Evolutionary conservation across 2,113 vertebrate species (phyloP).

Genomic region (Crotalus horridus): DNA sequence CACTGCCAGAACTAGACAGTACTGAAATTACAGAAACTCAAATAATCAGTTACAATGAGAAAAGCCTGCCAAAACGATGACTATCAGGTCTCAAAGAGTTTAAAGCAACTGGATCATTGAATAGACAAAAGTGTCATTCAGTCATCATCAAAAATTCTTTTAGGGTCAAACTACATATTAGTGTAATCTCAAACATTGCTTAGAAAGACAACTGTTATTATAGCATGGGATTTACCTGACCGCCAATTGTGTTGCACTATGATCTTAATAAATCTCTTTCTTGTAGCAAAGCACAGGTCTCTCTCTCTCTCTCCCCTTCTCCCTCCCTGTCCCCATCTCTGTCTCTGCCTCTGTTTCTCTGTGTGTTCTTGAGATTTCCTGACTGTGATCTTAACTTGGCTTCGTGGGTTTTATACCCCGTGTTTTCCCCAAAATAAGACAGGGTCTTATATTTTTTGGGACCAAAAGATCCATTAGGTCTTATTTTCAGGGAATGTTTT

Average conservation of each 20-base stretch:
- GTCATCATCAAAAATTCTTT: not conserved
- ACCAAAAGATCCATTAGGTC: too few species aligned
- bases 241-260: not conserved
- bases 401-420: not conserved
- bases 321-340: too few species aligned
- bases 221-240: not conserved
- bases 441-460: too few species aligned
- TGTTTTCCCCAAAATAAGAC: too few species aligned
- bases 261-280: not conserved
- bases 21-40: not conserved
- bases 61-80: not conserved
- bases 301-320: not conserved
- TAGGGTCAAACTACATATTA: not conserved
- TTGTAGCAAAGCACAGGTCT: not conserved
- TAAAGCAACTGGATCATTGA: not conserved
- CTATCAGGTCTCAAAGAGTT: not conserved
- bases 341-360: too few species aligned
- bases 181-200: not conserved
- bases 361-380: too few species aligned
- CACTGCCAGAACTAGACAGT: not conserved
- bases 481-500: too few species aligned
- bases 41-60: not conserved
- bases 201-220: not conserved
- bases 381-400: not conserved
- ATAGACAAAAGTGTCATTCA: not conserved